phyloP scores from a whole-genome alignment of 2,113 vertebrate species.

The Crocuta crocuta region DNA sequence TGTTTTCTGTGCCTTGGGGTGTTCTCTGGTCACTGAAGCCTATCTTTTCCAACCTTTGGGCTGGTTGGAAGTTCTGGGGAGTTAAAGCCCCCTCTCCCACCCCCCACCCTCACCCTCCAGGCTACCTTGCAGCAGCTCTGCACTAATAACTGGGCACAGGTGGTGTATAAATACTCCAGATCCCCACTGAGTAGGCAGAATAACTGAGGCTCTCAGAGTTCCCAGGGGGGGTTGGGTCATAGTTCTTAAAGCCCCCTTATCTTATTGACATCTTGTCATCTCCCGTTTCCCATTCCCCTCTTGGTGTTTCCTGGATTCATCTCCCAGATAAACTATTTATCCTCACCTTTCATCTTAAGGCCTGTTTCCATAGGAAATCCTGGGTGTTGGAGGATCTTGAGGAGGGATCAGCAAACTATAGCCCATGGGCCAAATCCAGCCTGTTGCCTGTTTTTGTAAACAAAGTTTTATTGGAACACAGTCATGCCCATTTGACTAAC shows the following conservation, averaged over 20 bases:
- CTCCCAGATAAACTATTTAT: accelerated
- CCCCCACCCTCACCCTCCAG: too few species aligned
- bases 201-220: too few species aligned
- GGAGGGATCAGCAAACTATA: background rate
- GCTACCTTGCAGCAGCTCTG: background rate
- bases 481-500: background rate
- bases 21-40: background rate
- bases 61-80: background rate
- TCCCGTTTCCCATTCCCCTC: accelerated
- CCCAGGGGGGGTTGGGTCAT: background rate
- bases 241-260: background rate
- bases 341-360: background rate
- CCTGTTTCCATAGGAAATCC: background rate
- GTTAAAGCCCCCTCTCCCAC: accelerated
- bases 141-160: background rate
- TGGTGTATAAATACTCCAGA: background rate
- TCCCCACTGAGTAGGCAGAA: too few species aligned
- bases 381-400: background rate
- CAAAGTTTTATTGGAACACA: background rate
- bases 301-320: background rate
- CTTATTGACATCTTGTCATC: background rate
- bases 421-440: background rate
- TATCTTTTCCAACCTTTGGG: background rate
- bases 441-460: background rate
- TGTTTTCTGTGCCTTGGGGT: too few species aligned